Conservation (phyloP, 2,797 vertebrate genomes). For the Salmo trutta region DNA sequence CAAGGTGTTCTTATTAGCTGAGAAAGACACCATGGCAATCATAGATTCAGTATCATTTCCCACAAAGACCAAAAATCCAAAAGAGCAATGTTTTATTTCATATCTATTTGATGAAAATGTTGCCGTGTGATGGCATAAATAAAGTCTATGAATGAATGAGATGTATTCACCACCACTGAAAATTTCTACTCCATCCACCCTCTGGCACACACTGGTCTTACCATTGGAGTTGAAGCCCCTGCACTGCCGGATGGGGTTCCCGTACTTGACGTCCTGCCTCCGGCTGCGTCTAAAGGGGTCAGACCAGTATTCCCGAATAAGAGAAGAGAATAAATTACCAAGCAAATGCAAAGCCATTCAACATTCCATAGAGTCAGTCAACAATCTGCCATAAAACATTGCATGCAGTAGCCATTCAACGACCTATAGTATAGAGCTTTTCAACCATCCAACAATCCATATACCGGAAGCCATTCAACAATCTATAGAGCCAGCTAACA, state of each 20-base stretch:
- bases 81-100: slow-evolving; percentile 32
- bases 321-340: slow-evolving; percentile 72
- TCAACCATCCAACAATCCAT: background rate
- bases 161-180: background rate
- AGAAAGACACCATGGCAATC: slow-evolving; percentile 30
- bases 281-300: slow-evolving; percentile 89
- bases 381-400: background rate
- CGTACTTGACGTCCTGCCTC: slow-evolving; percentile 91
- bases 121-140: no score
- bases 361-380: slow-evolving; percentile 31
- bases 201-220: slow-evolving; percentile 55
- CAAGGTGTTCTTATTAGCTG: slow-evolving; percentile 91
- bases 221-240: slow-evolving; percentile 94
- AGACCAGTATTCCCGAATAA: slow-evolving; percentile 73
- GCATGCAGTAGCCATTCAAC: slow-evolving; percentile 20
- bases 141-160: background rate
- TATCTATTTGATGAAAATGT: slow-evolving; percentile 4
- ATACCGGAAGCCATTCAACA: background rate
- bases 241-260: slow-evolving; percentile 95
- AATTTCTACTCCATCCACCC: background rate
- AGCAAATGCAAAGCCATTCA: slow-evolving; percentile 71
- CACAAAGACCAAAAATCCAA: background rate
- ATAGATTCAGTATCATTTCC: background rate
- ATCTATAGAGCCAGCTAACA: slow-evolving; percentile 25
- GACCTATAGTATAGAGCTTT: background rate